Evolutionary conservation across 2,113 vertebrate genomes (phyloP).

Genomic region (Cinclus cinclus): DNA sequence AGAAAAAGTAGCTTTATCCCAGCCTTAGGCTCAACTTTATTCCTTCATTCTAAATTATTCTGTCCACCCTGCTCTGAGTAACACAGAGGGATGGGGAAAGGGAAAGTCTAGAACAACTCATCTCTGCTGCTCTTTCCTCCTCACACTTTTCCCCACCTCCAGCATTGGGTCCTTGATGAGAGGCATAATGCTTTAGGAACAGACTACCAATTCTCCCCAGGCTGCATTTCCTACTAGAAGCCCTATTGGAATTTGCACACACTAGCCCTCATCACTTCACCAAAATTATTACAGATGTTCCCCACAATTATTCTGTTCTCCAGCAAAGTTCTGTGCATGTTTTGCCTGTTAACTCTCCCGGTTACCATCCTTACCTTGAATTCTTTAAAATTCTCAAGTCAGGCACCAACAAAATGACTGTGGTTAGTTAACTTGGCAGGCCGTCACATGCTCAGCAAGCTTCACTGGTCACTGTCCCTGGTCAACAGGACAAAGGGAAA

Average conservation of each 20-base stretch:
- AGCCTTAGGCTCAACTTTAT: not conserved
- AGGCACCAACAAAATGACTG: not conserved
- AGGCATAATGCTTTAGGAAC: not conserved
- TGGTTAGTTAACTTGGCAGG: not conserved
- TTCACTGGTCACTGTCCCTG: not conserved
- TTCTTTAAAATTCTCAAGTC: not conserved
- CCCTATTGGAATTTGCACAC: not conserved
- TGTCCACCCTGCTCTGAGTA: not conserved
- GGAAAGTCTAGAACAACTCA: accelerated
- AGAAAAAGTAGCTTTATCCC: not conserved
- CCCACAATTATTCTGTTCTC: not conserved
- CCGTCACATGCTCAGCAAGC: not conserved
- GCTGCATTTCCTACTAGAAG: not conserved
- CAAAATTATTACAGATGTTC: not conserved
- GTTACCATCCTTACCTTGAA: not conserved
- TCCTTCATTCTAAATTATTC: not conserved
- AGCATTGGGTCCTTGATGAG: not conserved
- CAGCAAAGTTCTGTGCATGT: not conserved
- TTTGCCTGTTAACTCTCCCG: not conserved
- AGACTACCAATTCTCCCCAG: accelerated
- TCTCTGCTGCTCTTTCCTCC: not conserved
- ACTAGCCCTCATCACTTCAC: not conserved
- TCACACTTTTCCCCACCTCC: not conserved
- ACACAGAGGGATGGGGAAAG: accelerated
- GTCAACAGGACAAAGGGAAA: not conserved